Evolutionary conservation across 2,797 vertebrate species (phyloP), one percentile per base, ranked within the genome.

Genomic region (Protonibea diacanthus): DNA sequence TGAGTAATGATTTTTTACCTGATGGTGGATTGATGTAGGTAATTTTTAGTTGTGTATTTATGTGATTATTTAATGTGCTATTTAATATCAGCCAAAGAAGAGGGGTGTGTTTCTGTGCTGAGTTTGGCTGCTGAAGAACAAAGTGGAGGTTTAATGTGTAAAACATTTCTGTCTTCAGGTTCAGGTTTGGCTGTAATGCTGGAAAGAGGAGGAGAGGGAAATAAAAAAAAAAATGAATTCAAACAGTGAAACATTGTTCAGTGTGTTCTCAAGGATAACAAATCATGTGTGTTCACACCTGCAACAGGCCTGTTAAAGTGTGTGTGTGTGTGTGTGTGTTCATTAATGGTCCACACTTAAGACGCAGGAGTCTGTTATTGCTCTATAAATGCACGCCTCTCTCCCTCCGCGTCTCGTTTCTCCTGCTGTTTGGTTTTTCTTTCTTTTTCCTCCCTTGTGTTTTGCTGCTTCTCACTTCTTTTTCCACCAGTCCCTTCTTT

Each of bases 51-150:
- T 23, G 23, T 62, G 64, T 86, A 86, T 88, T 88, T 88, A 84
- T 90, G 78, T 88, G 62, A 76, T 88, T 82, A 84, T 90, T 91
- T 83, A 83, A 86, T 65, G 79, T 87, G 33, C 13, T 84, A 83
- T 86, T 88, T 87, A 83, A 88, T 27, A 33, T 27, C 71, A 60
- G 77, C 80, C 81, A 78, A 76, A 84, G 57, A 74, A 20, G 57
- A 62, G 1, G 61, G 1, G 49, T 14, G 58, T 70, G 56, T 57
- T 48, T 58, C 11, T 74, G 55, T 57, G 45, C 57, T 3, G 38
- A 20, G 58, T 62, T 45, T 52, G 62, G 64, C 45, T 76, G 65
- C 70, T 42, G 56, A 17, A 72, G 71, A 83, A 85, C 68, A 75
- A 80, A 58, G 56, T 71, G 1, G 1, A 64, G 40, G 38, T 68